Base-by-base conservation (phyloP, 1,140 invertebrate genomes). In the Anagrus nilaparvatae region DNA sequence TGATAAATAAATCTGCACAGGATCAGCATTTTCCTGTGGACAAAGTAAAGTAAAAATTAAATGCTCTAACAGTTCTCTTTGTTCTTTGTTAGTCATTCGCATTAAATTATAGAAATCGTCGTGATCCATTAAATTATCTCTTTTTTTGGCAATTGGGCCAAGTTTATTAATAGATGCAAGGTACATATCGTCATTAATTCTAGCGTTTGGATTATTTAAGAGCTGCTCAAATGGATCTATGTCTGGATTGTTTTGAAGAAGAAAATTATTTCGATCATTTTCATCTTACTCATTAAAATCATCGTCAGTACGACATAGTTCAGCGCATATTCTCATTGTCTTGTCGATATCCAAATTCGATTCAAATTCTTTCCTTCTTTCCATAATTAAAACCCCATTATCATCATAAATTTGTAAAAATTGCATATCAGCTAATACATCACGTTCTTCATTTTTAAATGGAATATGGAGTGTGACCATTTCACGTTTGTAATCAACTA, bases 401-500 rank as follows among this genome's bases (percentile, higher is more conserved):
- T 47, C 46, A 31, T 57, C 39, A 42, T 50, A 57, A 18, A 52
- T 45, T 35, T 35, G 2, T 16, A 50, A 41, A 30, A 54, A 57
- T 50, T 54, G 54, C 34, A 43, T 54, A 9, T 52, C 48, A 16
- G 44, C 46, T 12, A 55, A 16, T 33, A 55, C 46, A 2, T 58
- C 56, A 1, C 14, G 13, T 14, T 51, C 45, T 52, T 56, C 60
- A 53, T 43, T 50, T 27, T 38, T 13, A 46, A 59, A 62, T 30
- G 55, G 53, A 48, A 57, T 19, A 49, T 61, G 48, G 18, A 60
- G 47, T 6, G 43, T 23, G 16, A 59, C 51, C 51, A 56, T 56
- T 47, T 61, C 58, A 28, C 56, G 29, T 48, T 43, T 59, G 44
- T 59, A 63, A n/a, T n/a, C n/a, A n/a, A n/a, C n/a, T n/a, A n/a